These are phyloP conservation scores for Drosophila grimshawi DNA, from an alignment of 1,140 invertebrate genomes.

Conservation along the genomic window DNA sequence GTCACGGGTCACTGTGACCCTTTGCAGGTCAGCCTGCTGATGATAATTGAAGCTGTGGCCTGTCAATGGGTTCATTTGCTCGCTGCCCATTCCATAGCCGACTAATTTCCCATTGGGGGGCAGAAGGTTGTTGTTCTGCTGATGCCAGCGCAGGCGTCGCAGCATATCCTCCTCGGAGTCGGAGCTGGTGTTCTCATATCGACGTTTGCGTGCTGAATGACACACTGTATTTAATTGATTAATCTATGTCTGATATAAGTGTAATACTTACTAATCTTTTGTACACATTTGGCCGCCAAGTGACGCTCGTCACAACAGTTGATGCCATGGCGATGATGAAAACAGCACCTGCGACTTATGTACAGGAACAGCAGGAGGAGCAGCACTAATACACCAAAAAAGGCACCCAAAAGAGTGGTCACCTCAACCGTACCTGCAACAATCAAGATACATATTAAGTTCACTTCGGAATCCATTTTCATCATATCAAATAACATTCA, in stretches of 20 bases:
- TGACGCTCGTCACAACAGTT: slow-evolving; percentile 87
- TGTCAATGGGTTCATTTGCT: slow-evolving; percentile 68
- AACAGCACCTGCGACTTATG: slow-evolving; percentile 91
- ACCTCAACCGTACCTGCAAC: slow-evolving; percentile 90
- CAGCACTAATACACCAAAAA: slow-evolving; percentile 90
- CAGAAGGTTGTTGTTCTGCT: slow-evolving; percentile 62
- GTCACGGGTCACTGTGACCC: slow-evolving; percentile 77
- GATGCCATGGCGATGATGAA: slow-evolving; percentile 87
- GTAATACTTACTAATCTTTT: slow-evolving; percentile 84
- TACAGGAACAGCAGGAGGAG: slow-evolving; percentile 92
- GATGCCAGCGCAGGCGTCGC: slow-evolving; percentile 86
- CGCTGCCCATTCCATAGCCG: slow-evolving; percentile 71
- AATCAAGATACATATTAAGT: slow-evolving; percentile 3
- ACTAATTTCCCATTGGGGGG: slow-evolving; percentile 63
- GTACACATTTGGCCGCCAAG: slow-evolving; percentile 84
- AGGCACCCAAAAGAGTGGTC: slow-evolving; percentile 91
- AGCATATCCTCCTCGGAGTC: slow-evolving; percentile 92
- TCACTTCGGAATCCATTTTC: not conserved
- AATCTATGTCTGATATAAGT: not conserved
- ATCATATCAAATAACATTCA: slow-evolving; percentile 1
- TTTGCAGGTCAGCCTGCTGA: slow-evolving; percentile 73
- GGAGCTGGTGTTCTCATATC: slow-evolving; percentile 87
- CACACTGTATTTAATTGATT: slow-evolving; percentile 2
- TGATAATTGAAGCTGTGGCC: slow-evolving; percentile 75
- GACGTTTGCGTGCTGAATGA: slow-evolving; percentile 74